Evolutionary conservation across 2,113 vertebrate species (phyloP).

Genomic region (Arvicanthis niloticus): DNA sequence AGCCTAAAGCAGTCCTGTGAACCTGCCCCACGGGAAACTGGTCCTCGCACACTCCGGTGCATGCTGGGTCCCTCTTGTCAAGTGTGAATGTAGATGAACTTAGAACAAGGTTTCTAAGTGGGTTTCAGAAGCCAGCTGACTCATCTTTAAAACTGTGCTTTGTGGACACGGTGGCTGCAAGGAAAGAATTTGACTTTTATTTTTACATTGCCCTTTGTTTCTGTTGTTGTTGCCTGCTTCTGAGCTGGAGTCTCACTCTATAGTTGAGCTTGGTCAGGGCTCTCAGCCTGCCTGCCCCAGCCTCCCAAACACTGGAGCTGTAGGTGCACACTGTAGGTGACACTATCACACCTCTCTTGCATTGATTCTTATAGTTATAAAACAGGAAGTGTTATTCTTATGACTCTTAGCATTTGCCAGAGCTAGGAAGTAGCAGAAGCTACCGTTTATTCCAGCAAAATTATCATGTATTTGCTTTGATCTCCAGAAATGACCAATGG

Average conservation of each 20-base stretch:
- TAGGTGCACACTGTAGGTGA: neutral
- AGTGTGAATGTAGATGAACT: neutral
- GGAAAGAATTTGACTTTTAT: neutral
- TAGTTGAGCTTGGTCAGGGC: neutral
- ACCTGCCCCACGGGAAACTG: neutral
- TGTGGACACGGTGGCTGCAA: neutral
- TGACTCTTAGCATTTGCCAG: neutral
- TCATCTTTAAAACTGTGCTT: neutral
- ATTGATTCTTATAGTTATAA: neutral
- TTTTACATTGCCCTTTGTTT: neutral
- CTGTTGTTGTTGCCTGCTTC: neutral
- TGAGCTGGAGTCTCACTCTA: neutral
- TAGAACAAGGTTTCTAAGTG: too few species aligned
- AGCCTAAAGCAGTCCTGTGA: neutral
- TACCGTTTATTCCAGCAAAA: neutral
- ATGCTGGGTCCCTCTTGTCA: too few species aligned
- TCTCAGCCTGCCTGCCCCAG: neutral
- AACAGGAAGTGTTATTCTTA: fast-evolving
- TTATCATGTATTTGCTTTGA: neutral
- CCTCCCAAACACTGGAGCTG: neutral
- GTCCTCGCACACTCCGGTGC: neutral
- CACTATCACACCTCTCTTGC: too few species aligned
- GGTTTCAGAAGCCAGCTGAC: neutral
- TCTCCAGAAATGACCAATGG: too few species aligned
- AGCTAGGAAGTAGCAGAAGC: neutral